phyloP scores from a whole-genome alignment of 2,113 vertebrate genomes.

The Chionodraco myersi region DNA sequence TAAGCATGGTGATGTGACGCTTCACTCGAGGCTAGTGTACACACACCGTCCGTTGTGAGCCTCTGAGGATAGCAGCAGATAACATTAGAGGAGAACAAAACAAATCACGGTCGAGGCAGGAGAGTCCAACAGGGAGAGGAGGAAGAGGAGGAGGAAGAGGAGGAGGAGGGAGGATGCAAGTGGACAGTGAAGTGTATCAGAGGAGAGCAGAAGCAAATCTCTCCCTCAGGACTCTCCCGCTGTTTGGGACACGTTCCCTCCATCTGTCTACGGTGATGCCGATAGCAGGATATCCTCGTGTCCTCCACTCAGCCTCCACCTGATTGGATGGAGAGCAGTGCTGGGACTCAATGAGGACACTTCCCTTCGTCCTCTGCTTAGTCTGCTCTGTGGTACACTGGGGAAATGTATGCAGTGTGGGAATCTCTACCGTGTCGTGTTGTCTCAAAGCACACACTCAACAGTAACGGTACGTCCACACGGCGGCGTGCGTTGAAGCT shows the following conservation, averaged over 20 bases:
- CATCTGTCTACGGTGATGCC: conserved; percentile 51
- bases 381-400: too few relatives aligned
- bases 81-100: conserved; percentile 57
- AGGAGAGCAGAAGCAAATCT: conserved; percentile 61
- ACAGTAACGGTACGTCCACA: too few relatives aligned
- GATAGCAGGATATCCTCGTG: conserved; percentile 18
- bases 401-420: too few relatives aligned
- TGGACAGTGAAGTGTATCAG: conserved; percentile 38
- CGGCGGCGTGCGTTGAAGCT: too few relatives aligned
- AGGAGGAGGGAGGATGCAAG: conserved; percentile 8
- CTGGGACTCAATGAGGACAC: too few relatives aligned
- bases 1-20: conserved; percentile 32
- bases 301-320: neutral
- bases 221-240: conserved; percentile 64
- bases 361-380: too few relatives aligned
- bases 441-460: too few relatives aligned
- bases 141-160: neutral
- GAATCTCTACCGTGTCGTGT: too few relatives aligned
- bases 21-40: conserved; percentile 50
- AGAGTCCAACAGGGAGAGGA: conserved; percentile 57
- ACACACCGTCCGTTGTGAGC: conserved; percentile 50
- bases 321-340: conserved; percentile 34
- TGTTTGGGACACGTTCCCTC: conserved; percentile 58
- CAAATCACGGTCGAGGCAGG: conserved; percentile 52
- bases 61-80: conserved; percentile 65